A percentile compares a stretch with the other conserved stretches of the same genome.
phyloP scores from a whole-genome alignment of 1,140 invertebrate species.

The Microplitis demolitor region DNA sequence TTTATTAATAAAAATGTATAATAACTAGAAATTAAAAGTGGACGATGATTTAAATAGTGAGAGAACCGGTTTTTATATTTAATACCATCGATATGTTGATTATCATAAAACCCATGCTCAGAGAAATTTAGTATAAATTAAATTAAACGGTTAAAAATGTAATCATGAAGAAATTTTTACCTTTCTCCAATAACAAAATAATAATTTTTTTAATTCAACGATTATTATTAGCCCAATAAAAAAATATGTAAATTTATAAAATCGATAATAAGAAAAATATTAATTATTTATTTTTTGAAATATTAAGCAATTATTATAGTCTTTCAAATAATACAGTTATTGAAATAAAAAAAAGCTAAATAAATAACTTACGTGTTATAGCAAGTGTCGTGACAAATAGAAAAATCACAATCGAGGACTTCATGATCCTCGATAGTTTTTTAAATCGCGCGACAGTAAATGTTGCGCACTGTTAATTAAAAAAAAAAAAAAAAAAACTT shows the following conservation, averaged over 20 bases:
- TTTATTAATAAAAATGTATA: not conserved
- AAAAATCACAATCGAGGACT: conserved; percentile 48
- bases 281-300: too few species aligned
- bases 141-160: not conserved
- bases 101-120: conserved; percentile 4
- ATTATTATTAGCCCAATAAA: too few species aligned
- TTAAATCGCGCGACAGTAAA: not conserved
- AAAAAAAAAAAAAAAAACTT: not conserved
- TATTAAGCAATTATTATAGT: not conserved
- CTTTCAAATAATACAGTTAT: not conserved
- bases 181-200: not conserved
- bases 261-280: too few species aligned
- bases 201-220: too few species aligned
- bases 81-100: not conserved
- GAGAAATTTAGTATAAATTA: conserved; percentile 27
- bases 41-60: not conserved
- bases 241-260: too few species aligned
- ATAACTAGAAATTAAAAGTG: conserved; percentile 9
- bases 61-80: conserved; percentile 9
- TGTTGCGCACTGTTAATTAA: not conserved
- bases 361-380: conserved; percentile 47
- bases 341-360: not conserved
- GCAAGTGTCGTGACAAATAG: conserved; percentile 39
- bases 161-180: not conserved
- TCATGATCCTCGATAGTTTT: conserved; percentile 37